These are phyloP conservation scores for Busseola fusca DNA, from an alignment of 2,888 invertebrate species.

Conservation along the genomic window DNA sequence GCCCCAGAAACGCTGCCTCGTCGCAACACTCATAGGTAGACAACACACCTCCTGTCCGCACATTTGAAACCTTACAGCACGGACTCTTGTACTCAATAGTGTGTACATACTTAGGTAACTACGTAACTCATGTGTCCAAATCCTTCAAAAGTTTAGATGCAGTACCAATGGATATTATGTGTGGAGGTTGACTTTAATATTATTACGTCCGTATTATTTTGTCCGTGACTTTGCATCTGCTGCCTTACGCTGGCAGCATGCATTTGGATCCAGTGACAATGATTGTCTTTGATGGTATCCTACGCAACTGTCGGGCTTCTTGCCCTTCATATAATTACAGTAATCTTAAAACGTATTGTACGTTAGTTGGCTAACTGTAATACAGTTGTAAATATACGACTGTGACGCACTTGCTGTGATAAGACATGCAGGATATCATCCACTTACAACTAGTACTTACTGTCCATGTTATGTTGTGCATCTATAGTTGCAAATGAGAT, in stretches of 20 bases:
- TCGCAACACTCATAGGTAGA: conserved; percentile 64
- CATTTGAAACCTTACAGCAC: conserved; percentile 65
- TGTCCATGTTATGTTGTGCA: conserved; percentile 57
- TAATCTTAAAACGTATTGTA: conserved; percentile 36
- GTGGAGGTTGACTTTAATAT: conserved; percentile 45
- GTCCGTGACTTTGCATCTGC: conserved; percentile 31
- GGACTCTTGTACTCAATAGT: conserved; percentile 60
- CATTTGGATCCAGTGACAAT: conserved; percentile 31
- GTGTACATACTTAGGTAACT: conserved; percentile 60
- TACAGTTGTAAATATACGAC: conserved; percentile 39
- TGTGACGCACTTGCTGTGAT: conserved; percentile 59
- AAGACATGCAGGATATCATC: conserved; percentile 55
- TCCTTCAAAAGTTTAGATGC: conserved; percentile 50
- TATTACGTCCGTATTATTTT: conserved; percentile 17
- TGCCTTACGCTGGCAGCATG: conserved; percentile 18
- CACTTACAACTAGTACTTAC: conserved; percentile 57
- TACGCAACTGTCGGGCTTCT: conserved; percentile 32
- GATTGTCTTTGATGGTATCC: conserved; percentile 41
- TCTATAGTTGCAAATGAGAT: conserved; percentile 50
- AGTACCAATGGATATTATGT: conserved; percentile 45
- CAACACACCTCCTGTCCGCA: conserved; percentile 70
- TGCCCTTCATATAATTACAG: conserved; percentile 34
- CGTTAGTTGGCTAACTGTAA: conserved; percentile 43
- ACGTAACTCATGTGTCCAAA: conserved; percentile 60
- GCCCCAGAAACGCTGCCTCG: conserved; percentile 49